These are phyloP conservation scores for Malurus melanocephalus DNA, from an alignment of 2,113 vertebrate species.

Conservation along the genomic window DNA sequence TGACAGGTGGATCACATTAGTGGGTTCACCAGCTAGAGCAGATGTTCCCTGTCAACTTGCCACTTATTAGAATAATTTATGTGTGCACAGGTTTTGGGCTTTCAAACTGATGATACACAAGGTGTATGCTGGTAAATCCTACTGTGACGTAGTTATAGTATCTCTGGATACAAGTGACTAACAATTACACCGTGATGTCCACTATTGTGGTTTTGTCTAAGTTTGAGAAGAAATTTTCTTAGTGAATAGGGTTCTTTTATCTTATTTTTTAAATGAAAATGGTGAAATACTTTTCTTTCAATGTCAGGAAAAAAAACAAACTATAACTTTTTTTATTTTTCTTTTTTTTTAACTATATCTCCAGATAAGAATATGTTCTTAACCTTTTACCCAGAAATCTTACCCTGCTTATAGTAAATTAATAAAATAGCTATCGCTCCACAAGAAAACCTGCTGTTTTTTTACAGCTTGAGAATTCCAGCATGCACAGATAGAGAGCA, in stretches of 20 bases:
- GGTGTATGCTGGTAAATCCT: not conserved
- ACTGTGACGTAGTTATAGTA: not conserved
- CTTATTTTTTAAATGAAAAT: not conserved
- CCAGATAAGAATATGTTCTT: not conserved
- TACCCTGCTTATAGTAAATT: not conserved
- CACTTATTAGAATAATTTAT: slow-evolving; percentile 6
- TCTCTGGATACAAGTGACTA: too few relatives aligned
- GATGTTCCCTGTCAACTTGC: slow-evolving; percentile 11
- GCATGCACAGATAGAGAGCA: not conserved
- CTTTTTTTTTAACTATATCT: not conserved
- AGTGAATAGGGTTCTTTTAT: not conserved
- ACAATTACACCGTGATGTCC: not conserved
- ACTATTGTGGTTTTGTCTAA: not conserved
- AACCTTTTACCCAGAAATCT: not conserved
- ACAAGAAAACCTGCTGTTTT: not conserved
- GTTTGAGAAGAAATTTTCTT: not conserved
- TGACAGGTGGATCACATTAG: slow-evolving; percentile 34
- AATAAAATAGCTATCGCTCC: not conserved
- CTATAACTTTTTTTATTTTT: not conserved
- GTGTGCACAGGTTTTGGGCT: not conserved
- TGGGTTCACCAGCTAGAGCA: not conserved
- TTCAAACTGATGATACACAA: not conserved
- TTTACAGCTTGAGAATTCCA: not conserved
- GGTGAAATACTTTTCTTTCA: not conserved
- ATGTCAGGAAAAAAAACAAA: not conserved